A percentile compares a stretch with the other conserved stretches of the same genome.
phyloP scores from a whole-genome alignment of 2,888 invertebrate genomes.

The Eristalis pertinax region DNA sequence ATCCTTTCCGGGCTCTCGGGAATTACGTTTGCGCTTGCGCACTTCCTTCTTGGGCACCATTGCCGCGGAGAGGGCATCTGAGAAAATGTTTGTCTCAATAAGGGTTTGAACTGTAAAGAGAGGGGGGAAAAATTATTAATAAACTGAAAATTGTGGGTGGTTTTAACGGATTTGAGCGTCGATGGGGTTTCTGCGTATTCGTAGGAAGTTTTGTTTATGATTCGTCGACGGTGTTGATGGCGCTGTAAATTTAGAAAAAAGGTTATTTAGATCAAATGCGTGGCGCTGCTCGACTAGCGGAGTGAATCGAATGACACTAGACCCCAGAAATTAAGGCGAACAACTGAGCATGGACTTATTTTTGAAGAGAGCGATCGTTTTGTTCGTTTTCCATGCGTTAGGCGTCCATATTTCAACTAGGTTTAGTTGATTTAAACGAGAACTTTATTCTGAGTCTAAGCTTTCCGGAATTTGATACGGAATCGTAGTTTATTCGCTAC shows the following conservation, averaged over 20 bases:
- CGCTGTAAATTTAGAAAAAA: conserved; percentile 39
- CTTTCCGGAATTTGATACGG: no score
- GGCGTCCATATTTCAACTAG: no score
- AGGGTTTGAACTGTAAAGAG: conserved; percentile 87
- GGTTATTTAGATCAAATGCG: not conserved
- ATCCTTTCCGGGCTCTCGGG: conserved; percentile 83
- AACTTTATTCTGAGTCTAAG: no score
- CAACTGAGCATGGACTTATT: no score
- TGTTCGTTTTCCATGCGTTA: no score
- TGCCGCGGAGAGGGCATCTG: conserved; percentile 93
- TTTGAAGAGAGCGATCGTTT: not conserved
- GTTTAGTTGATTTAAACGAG: no score
- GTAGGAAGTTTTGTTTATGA: conserved; percentile 38
- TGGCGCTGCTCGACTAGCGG: no score
- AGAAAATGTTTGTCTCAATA: conserved; percentile 96
- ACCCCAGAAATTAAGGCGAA: no score
- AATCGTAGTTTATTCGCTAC: no score
- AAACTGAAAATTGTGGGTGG: conserved; percentile 41
- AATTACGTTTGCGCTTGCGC: conserved; percentile 89
- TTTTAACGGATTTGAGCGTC: not conserved
- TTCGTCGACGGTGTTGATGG: not conserved
- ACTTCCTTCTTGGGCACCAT: conserved; percentile 88
- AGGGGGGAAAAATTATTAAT: not conserved
- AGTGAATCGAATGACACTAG: no score
- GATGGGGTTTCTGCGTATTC: not conserved